Evolutionary conservation across 1,140 invertebrate genomes (phyloP).

Genomic region (Steinernema khuongi): DNA sequence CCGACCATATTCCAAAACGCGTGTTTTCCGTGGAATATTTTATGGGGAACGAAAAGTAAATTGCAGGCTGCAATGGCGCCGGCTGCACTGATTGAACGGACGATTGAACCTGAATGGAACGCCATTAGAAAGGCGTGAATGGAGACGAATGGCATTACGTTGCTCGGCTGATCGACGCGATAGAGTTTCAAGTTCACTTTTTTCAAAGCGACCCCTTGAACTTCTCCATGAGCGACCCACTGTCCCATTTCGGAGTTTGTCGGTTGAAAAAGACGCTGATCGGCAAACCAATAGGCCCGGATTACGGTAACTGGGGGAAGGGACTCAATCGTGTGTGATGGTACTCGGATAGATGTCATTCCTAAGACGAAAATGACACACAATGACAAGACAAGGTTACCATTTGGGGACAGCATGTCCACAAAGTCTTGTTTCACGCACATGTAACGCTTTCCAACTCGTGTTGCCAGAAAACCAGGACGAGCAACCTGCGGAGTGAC

Average conservation of each 20-base stretch:
- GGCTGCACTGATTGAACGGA: background rate
- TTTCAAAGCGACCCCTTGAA: background rate
- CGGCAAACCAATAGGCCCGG: background rate
- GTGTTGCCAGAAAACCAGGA: background rate
- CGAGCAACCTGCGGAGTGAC: background rate
- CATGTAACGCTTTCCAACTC: background rate
- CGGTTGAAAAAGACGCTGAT: background rate
- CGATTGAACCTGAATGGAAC: slow-evolving; percentile 3
- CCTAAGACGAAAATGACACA: background rate
- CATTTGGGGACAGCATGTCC: background rate
- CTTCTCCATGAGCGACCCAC: slow-evolving; percentile 4
- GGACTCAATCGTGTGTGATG: background rate
- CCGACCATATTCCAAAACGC: background rate
- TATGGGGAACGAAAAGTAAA: slow-evolving; percentile 11
- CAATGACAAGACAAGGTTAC: background rate
- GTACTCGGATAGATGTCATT: background rate
- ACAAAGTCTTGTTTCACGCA: background rate
- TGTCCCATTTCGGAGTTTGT: background rate
- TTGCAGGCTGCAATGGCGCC: background rate
- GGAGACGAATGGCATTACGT: slow-evolving; percentile 7
- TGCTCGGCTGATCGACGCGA: background rate
- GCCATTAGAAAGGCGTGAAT: slow-evolving; percentile 12
- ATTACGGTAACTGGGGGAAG: background rate
- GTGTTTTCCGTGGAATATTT: background rate
- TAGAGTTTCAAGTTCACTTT: slow-evolving; percentile 11